A percentile compares a stretch with the other conserved stretches of the same genome.
Evolutionary conservation across 2,113 vertebrate species (phyloP).

Genomic region (Centropus unirufus): DNA sequence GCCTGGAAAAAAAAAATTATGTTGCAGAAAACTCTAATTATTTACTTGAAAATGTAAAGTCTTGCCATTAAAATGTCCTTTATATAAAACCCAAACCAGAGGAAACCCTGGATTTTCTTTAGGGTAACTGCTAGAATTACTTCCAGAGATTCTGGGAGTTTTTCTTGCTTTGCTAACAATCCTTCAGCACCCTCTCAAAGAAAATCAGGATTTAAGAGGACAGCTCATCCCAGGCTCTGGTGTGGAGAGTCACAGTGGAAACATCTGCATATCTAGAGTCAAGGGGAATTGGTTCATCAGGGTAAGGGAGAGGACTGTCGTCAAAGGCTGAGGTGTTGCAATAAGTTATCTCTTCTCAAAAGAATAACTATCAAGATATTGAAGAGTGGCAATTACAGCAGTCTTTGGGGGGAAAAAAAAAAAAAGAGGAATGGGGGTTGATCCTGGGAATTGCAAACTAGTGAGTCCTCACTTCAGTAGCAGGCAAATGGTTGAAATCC

Average conservation of each 20-base stretch:
- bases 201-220: background rate
- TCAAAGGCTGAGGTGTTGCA: background rate
- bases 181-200: background rate
- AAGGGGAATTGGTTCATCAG: background rate
- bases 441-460: slow-evolving; percentile 43
- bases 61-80: slow-evolving; percentile 22
- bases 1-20: slow-evolving; percentile 67
- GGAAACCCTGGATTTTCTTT: background rate
- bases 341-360: slow-evolving; percentile 1
- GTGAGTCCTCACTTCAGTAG: slow-evolving; percentile 22
- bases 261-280: background rate
- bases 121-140: background rate
- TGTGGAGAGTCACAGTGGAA: background rate
- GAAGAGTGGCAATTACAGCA: slow-evolving; percentile 13
- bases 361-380: slow-evolving; percentile 18
- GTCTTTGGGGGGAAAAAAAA: background rate
- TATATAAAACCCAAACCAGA: background rate
- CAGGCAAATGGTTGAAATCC: slow-evolving; percentile 56
- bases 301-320: background rate
- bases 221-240: background rate
- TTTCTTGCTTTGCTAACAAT: background rate
- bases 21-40: slow-evolving; percentile 56
- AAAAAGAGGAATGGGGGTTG: background rate
- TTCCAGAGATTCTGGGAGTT: background rate
- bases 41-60: slow-evolving; percentile 37